Evolutionary conservation across 2,113 vertebrate species (phyloP).

Genomic region (Pelusios castaneus): DNA sequence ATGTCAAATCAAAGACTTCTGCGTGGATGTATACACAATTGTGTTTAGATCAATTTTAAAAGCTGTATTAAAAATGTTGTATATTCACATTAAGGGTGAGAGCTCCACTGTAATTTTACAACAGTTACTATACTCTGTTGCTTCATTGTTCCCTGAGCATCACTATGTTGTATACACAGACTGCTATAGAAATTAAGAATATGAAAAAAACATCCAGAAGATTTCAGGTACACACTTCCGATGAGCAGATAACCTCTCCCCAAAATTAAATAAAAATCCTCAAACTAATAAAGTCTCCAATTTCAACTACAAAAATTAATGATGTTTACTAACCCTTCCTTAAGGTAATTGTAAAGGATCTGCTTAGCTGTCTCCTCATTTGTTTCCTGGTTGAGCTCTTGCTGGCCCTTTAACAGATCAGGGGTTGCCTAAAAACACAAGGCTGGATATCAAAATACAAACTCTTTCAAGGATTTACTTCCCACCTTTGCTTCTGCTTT

Average conservation of each 20-base stretch:
- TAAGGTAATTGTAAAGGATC: conserved; percentile 96
- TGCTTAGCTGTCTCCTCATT: conserved; percentile 97
- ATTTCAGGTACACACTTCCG: neutral
- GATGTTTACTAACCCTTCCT: conserved; percentile 89
- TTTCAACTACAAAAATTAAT: neutral
- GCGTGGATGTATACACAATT: neutral
- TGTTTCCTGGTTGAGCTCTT: conserved; percentile 91
- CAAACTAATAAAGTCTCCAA: neutral
- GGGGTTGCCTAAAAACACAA: conserved; percentile 86
- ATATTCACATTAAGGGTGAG: neutral
- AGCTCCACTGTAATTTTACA: neutral
- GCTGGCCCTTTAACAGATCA: conserved; percentile 95
- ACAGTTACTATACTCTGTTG: neutral
- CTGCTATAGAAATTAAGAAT: neutral
- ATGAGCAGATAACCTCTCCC: neutral
- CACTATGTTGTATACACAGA: neutral
- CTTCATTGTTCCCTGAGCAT: neutral
- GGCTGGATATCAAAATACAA: neutral
- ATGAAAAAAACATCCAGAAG: neutral
- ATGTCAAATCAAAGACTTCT: neutral
- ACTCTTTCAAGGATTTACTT: neutral
- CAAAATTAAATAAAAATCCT: neutral
- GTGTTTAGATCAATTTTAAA: neutral
- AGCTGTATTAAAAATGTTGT: neutral
- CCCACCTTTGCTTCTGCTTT: neutral